phyloP scores from a whole-genome alignment of 2,888 invertebrate genomes.

The Euspilapteryx auroguttella region DNA sequence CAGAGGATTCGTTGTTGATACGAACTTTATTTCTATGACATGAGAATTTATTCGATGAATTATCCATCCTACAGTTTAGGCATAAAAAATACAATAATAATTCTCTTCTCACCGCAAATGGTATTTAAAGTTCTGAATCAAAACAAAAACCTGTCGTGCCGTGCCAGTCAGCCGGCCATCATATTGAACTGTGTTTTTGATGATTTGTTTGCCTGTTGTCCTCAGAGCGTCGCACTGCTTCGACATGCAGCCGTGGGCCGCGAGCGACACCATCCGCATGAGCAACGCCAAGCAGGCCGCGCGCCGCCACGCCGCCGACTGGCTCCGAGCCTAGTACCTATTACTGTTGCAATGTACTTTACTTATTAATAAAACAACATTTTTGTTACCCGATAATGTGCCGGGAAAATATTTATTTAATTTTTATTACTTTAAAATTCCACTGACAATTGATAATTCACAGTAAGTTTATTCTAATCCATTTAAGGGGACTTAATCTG shows the following conservation, averaged over 20 bases:
- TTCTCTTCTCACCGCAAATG: too few relatives aligned
- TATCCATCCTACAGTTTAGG: too few relatives aligned
- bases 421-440: conserved; percentile 51
- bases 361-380: conserved; percentile 17
- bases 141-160: too few relatives aligned
- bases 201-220: conserved; percentile 10
- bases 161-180: too few relatives aligned
- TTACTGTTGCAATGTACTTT: background rate
- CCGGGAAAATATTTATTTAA: conserved; percentile 25
- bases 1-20: too few relatives aligned
- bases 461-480: conserved; percentile 42
- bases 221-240: conserved; percentile 48
- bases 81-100: too few relatives aligned
- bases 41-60: too few relatives aligned
- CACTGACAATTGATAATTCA: conserved; percentile 48
- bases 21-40: too few relatives aligned
- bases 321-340: conserved; percentile 19
- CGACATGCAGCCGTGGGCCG: conserved; percentile 34
- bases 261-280: conserved; percentile 37
- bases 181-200: too few relatives aligned
- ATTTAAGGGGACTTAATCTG: conserved; percentile 38
- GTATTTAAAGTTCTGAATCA: too few relatives aligned
- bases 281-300: conserved; percentile 29
- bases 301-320: conserved; percentile 27
- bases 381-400: conserved; percentile 24